These are phyloP conservation scores for Parazoanthus atlanticus DNA, from an alignment of 92 coral and sea anemone species.

Conservation along the genomic window DNA sequence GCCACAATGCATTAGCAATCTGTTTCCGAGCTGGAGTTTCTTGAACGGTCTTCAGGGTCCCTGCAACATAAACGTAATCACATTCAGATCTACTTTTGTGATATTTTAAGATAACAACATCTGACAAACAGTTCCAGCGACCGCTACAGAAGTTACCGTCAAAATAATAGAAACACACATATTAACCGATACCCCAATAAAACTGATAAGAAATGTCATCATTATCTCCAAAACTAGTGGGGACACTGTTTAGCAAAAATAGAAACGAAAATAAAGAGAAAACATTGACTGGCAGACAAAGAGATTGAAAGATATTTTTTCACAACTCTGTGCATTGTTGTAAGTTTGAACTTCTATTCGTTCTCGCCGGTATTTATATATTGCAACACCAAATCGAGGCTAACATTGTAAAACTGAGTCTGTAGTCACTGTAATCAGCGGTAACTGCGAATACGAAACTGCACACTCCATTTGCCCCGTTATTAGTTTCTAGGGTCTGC, in stretches of 20 bases:
- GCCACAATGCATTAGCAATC: constrained; percentile 79
- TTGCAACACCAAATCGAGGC: no score
- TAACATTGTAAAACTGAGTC: no score
- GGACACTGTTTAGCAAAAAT: neutral
- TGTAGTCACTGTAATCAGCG: no score
- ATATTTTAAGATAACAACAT: neutral
- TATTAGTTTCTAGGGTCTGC: no score
- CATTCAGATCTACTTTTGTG: neutral
- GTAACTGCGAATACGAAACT: no score
- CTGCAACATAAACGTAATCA: constrained; percentile 3
- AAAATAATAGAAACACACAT: neutral
- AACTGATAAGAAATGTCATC: neutral
- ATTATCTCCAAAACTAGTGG: neutral
- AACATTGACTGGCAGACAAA: neutral
- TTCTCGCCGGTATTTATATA: no score
- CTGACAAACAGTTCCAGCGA: neutral
- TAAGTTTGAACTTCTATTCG: no score
- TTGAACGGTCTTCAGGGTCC: constrained; percentile 64
- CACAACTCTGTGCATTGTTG: no score
- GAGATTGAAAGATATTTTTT: neutral
- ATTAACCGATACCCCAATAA: neutral
- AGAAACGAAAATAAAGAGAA: neutral
- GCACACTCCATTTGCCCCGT: no score
- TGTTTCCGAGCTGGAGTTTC: constrained; percentile 96
- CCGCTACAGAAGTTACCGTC: neutral